These are phyloP conservation scores for Sericinus montela DNA, from an alignment of 2,888 invertebrate species.

Conservation along the genomic window DNA sequence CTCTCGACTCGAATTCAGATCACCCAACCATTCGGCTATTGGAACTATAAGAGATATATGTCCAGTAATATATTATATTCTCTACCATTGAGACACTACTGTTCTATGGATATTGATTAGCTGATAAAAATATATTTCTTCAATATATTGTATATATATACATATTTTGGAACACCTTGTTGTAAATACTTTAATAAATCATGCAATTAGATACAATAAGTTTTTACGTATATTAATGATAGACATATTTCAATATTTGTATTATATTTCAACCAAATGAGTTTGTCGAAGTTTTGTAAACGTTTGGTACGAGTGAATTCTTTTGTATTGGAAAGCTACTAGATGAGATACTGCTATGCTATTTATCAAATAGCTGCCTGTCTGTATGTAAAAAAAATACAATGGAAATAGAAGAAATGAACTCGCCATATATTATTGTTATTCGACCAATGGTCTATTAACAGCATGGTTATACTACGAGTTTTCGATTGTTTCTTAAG, in stretches of 20 bases:
- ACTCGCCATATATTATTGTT: conserved; percentile 50
- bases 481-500: conserved; percentile 26
- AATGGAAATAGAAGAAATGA: conserved; percentile 42
- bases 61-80: too few species aligned
- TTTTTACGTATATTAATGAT: not conserved
- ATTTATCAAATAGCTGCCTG: conserved; percentile 34
- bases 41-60: too few species aligned
- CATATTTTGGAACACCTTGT: too few species aligned
- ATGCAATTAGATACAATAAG: too few species aligned
- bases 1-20: too few species aligned
- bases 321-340: conserved; percentile 25
- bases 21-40: too few species aligned
- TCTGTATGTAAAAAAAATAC: conserved; percentile 43
- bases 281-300: conserved; percentile 5
- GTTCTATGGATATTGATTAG: too few species aligned
- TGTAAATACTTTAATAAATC: too few species aligned
- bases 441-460: conserved; percentile 40
- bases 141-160: too few species aligned
- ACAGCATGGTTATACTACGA: conserved; percentile 25
- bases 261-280: not conserved
- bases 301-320: conserved; percentile 8
- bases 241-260: conserved; percentile 15
- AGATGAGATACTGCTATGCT: conserved; percentile 31
- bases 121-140: too few species aligned
- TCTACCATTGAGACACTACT: too few species aligned